A percentile compares a stretch with the other conserved stretches of the same genome.
phyloP scores from a whole-genome alignment of 1,140 invertebrate genomes.

The Heliconius melpomene region DNA sequence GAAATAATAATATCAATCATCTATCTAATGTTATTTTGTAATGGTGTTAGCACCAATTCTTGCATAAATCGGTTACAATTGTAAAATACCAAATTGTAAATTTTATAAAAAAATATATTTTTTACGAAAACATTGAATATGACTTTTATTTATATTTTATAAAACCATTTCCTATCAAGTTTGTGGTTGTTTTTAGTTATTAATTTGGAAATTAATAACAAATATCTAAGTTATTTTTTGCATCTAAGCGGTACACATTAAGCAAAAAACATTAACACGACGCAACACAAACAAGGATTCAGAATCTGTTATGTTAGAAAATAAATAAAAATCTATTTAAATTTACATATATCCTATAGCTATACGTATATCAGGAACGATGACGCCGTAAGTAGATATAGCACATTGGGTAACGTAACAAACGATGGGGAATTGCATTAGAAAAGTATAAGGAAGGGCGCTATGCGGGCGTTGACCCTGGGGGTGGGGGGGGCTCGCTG shows the following conservation, averaged over 20 bases:
- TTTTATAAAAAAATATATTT: constrained; percentile 12
- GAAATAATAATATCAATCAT: not conserved
- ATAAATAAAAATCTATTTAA: too few species aligned
- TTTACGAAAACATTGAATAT: not conserved
- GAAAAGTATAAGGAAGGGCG: constrained; percentile 63
- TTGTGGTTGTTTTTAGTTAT: not conserved
- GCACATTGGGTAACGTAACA: constrained; percentile 34
- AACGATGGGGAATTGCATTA: constrained; percentile 56
- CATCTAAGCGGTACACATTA: not conserved
- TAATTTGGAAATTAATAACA: not conserved
- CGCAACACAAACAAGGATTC: not conserved
- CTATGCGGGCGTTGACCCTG: constrained; percentile 62
- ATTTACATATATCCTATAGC: not conserved
- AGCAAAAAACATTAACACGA: not conserved
- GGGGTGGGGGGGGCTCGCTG: constrained; percentile 12
- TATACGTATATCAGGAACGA: not conserved
- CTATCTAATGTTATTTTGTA: not conserved
- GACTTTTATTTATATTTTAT: not conserved
- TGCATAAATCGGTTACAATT: not conserved
- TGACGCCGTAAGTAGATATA: not conserved
- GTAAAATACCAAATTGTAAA: not conserved
- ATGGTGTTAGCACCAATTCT: not conserved
- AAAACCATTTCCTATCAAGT: not conserved
- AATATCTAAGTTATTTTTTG: not conserved
- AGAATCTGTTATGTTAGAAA: not conserved